phyloP scores from a whole-genome alignment of 1,140 invertebrate species.

The Drosophila hydei region DNA sequence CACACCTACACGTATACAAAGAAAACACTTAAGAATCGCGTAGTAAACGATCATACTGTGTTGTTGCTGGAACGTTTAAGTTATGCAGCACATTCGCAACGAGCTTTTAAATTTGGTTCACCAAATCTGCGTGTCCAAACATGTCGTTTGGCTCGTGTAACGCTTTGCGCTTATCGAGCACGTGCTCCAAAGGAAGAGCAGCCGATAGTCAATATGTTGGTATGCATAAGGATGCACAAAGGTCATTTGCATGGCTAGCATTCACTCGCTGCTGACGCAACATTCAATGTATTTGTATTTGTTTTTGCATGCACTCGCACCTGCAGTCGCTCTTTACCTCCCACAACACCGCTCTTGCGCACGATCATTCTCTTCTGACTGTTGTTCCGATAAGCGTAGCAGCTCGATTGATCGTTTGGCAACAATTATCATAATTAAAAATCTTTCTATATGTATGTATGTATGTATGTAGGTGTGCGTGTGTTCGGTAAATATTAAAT shows the following conservation, averaged over 20 bases:
- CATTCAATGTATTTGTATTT: slow-evolving; percentile 10
- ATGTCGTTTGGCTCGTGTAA: slow-evolving; percentile 20
- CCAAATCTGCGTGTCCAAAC: slow-evolving; percentile 24
- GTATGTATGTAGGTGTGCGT: slow-evolving; percentile 1
- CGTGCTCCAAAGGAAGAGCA: slow-evolving; percentile 17
- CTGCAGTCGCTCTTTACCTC: slow-evolving; percentile 1
- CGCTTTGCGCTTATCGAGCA: slow-evolving; percentile 32
- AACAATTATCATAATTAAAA: slow-evolving; percentile 71
- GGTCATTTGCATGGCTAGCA: slow-evolving; percentile 41
- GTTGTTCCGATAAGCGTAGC: slow-evolving; percentile 44
- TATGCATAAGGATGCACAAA: slow-evolving; percentile 36
- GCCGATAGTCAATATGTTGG: not conserved
- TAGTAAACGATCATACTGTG: not conserved
- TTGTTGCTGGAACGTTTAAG: not conserved
- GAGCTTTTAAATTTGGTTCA: slow-evolving; percentile 30
- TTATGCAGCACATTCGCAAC: slow-evolving; percentile 47
- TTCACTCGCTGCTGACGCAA: slow-evolving; percentile 33
- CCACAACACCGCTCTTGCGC: not conserved
- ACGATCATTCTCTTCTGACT: slow-evolving; percentile 2
- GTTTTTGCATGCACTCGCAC: slow-evolving; percentile 38
- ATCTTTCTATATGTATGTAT: not conserved
- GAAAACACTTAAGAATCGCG: not conserved
- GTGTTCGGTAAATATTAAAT: slow-evolving; percentile 39
- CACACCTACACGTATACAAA: not conserved
- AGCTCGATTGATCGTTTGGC: slow-evolving; percentile 63